A percentile compares a stretch with the other conserved stretches of the same genome.
phyloP scores from a whole-genome alignment of 2,888 invertebrate genomes.

The Tachina grossa region DNA sequence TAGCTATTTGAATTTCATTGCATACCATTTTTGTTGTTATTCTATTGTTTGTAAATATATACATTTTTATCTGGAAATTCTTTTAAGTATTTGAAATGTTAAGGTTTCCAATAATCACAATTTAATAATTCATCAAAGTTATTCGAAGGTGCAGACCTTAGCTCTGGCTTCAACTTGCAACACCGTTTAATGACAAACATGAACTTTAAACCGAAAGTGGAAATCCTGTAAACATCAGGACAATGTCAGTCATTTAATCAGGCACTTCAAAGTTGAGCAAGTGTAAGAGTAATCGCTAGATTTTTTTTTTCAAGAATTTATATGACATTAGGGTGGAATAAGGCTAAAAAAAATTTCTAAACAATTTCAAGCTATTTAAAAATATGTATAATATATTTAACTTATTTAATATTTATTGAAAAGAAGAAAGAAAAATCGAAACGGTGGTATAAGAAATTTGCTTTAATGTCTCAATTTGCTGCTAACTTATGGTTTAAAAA shows the following conservation, averaged over 20 bases:
- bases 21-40: neutral
- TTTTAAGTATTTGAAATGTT: neutral
- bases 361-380: too few relatives aligned
- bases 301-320: neutral
- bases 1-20: neutral
- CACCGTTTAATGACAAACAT: slow-evolving; percentile 50
- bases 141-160: neutral
- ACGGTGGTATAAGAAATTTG: too few relatives aligned
- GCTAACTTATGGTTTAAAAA: neutral
- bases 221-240: slow-evolving; percentile 58
- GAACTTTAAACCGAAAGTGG: slow-evolving; percentile 61
- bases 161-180: slow-evolving; percentile 15
- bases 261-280: slow-evolving; percentile 45
- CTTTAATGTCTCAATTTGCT: too few relatives aligned
- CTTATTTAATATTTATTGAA: too few relatives aligned
- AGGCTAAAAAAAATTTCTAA: too few relatives aligned
- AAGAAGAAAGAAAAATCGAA: too few relatives aligned
- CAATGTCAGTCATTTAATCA: slow-evolving; percentile 65
- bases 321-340: slow-evolving; percentile 40
- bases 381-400: too few relatives aligned
- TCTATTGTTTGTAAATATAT: neutral
- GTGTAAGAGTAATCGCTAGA: slow-evolving; percentile 46
- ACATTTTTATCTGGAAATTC: neutral
- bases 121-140: slow-evolving; percentile 30
- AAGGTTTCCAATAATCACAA: slow-evolving; percentile 1